Evolutionary conservation across 2,113 vertebrate genomes (phyloP).

Genomic region (Rousettus leschenaultii): DNA sequence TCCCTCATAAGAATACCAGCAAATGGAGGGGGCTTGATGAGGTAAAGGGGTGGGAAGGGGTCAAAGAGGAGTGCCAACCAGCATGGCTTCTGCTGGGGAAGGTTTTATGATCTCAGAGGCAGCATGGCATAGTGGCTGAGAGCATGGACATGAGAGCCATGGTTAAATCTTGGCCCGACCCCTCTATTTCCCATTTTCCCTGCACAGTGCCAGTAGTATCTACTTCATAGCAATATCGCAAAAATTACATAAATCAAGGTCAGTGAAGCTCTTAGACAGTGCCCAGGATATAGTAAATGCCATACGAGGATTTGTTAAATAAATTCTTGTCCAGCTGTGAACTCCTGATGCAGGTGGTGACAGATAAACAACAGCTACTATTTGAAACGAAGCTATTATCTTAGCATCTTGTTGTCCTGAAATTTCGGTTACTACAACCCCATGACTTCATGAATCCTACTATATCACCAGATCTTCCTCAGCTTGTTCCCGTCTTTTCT

Average conservation of each 20-base stretch:
- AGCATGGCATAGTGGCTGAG: background rate
- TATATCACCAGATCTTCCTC: background rate
- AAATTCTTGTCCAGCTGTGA: background rate
- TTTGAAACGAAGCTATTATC: background rate
- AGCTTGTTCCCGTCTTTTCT: background rate
- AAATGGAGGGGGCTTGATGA: background rate
- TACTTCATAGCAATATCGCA: background rate
- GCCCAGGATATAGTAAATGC: background rate
- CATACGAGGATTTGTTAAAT: background rate
- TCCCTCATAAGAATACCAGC: background rate
- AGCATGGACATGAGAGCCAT: background rate
- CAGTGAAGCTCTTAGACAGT: background rate
- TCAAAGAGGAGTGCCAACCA: background rate
- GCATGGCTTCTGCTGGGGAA: background rate
- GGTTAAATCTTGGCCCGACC: background rate
- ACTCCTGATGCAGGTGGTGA: background rate
- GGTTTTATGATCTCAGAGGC: background rate
- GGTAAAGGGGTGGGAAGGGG: fast-evolving
- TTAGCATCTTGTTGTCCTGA: background rate
- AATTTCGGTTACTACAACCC: background rate
- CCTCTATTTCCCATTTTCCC: background rate
- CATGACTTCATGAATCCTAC: background rate
- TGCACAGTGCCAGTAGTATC: background rate
- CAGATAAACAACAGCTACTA: background rate
- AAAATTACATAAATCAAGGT: background rate